Evolutionary conservation across 2,797 vertebrate genomes (phyloP).

Genomic region (Botia almorhae): DNA sequence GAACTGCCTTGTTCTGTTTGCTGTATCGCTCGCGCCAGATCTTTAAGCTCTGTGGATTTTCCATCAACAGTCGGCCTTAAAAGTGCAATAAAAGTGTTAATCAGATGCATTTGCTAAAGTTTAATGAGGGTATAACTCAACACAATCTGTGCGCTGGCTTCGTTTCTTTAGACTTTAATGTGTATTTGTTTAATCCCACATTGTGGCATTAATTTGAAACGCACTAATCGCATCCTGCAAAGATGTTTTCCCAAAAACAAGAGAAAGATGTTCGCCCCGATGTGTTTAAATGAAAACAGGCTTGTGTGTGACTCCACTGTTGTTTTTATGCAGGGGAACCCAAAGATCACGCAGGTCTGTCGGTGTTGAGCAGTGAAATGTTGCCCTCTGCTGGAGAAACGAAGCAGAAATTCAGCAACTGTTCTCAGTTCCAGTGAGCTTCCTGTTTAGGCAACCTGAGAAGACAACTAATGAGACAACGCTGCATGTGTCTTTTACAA

Average conservation of each 20-base stretch:
- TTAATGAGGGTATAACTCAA: slow-evolving; percentile 39
- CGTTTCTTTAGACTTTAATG: slow-evolving; percentile 32
- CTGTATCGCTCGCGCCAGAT: slow-evolving; percentile 45
- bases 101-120: slow-evolving; percentile 47
- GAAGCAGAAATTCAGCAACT: not conserved
- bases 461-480: too few species aligned
- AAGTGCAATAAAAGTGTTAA: slow-evolving; percentile 47
- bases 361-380: slow-evolving; percentile 49
- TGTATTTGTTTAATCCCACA: slow-evolving; percentile 28
- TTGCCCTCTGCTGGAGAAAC: slow-evolving; percentile 60
- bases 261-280: slow-evolving; percentile 31
- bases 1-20: slow-evolving; percentile 50
- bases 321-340: not conserved
- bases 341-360: not conserved
- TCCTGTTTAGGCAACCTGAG: not conserved
- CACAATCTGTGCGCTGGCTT: slow-evolving; percentile 8
- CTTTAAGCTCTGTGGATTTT: slow-evolving; percentile 41
- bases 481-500: too few species aligned
- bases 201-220: slow-evolving; percentile 16
- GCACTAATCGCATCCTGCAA: slow-evolving; percentile 35
- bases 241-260: slow-evolving; percentile 35
- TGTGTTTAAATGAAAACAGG: slow-evolving; percentile 26
- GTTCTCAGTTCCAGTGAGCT: not conserved
- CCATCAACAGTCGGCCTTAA: slow-evolving; percentile 41
- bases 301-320: not conserved